Percentiles rank a stretch among this genome's conserved stretches.
Conservation (phyloP, 1,140 invertebrate genomes). For the Armadillidium nasatum region DNA sequence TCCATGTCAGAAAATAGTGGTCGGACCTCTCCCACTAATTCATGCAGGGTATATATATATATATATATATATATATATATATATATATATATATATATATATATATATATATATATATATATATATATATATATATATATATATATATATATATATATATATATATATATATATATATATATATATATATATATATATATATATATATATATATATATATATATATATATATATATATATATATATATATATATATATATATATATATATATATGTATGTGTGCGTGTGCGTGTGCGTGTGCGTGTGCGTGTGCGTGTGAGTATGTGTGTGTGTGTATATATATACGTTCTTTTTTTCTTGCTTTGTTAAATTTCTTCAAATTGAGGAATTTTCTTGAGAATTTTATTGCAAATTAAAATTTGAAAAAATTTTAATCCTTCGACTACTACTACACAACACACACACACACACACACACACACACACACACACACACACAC, state of each 20-base stretch:
- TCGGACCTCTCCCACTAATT: constrained; percentile 38
- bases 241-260: constrained; percentile 8
- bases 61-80: background rate
- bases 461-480: too few relatives aligned
- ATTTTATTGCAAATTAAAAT: background rate
- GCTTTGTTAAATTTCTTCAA: background rate
- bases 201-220: constrained; percentile 2
- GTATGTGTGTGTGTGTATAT: background rate
- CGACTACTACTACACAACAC: background rate
- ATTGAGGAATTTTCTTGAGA: background rate
- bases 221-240: background rate
- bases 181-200: background rate
- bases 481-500: too few relatives aligned
- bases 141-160: too few relatives aligned
- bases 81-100: too few relatives aligned
- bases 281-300: background rate
- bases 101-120: too few relatives aligned
- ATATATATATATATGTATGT: constrained; percentile 3
- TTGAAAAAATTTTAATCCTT: background rate
- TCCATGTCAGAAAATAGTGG: constrained; percentile 43
- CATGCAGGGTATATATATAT: constrained; percentile 34
- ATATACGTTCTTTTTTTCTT: background rate
- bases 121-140: too few relatives aligned
- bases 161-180: background rate
- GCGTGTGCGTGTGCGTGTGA: background rate